Evolutionary conservation across 2,797 vertebrate genomes (phyloP), one percentile per base, ranked within the genome.

Genomic region (Diplodus puntazzo): DNA sequence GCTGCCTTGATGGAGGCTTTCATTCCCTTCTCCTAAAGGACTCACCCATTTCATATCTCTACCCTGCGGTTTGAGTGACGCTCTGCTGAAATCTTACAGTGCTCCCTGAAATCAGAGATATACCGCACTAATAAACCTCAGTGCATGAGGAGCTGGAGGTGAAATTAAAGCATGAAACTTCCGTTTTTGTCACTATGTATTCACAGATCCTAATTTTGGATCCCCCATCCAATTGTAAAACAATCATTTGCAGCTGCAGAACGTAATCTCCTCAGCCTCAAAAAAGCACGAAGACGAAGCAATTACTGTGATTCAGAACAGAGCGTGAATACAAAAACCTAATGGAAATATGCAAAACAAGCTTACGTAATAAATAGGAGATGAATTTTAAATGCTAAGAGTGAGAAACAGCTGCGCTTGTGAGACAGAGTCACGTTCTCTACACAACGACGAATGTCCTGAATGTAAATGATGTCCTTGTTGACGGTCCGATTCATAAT

Each of bases 1-100:
- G 62, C 88, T 80, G 89, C 77, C 85, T 82, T 81, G 87, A 90
- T 90, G 80, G 85, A 91, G 86, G 63, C 87, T 90, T 89, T 93
- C 89, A 90, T 89, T 90, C 85, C 81, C 12, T 16, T 88, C 84
- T 91, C 86, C 84, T 88, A 66, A 80, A 92, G 87, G 87, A 90
- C 83, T 87, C 84, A 46, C 81, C 80, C 82, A 82, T 90, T 94
- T 92, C 83, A 81, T 87, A 91, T 89, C 86, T 74, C 80, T 87
- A 23, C 86, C 88, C 89, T 79, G 89, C 53, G 75, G 90, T 90
- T 90, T 86, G 78, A 81, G 81, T 73, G 86, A 83, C 60, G 46
- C 80, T 79, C 72, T 73, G 77, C 75, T 77, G 75, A 89, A 92
- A 83, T 87, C 83, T 79, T 66, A 76, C 83, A 59, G 75, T 59